Base-by-base conservation (phyloP, 2,888 invertebrate genomes). In the Andrena marginata region DNA sequence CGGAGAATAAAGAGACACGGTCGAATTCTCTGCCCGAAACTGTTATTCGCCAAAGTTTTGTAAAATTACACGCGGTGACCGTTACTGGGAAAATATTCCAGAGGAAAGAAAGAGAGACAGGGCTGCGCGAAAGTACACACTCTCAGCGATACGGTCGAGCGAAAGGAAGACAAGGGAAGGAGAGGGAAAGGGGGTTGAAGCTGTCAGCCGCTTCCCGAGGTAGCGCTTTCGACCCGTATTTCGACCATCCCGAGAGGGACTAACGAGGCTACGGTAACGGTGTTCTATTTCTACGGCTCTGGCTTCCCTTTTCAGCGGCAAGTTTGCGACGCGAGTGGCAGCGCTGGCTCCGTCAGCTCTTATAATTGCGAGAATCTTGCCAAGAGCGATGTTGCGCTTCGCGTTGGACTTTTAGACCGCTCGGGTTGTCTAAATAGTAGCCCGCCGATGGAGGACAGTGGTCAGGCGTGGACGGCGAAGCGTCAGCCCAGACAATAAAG, bases 211-310 rank as follows among this genome's bases (percentile, higher is more conserved):
- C 42, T 83, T 74, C 71, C 42, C 48, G 48, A 42, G 13, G 63
- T n/a, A 71, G 64, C 59, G 73, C 67, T 71, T 64, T 49, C 77
- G 64, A 35, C 56, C 64, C 71, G 26, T 64, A 62, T 63, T 77
- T 77, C 64, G 33, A 54, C 63, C 70, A 77, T 77, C 72, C 1
- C 23, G 64, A 48, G 77, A 59, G 59, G 59, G 33, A 64, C 71
- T 77, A 71, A 77, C 77, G 64, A 77, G 48, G 59, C 71, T 71
- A 71, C 49, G 54, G 31, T 56, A n/a, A 60, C 70, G 23, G 48
- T 49, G 64, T 64, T 64, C 76, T 59, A n/a, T 77, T 64, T 64
- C 71, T 13, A 64, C 71, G 29, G 42, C 26, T 49, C 20, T 16
- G 20, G 3, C 2, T 13, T 20, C 26, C 31, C 20, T n/a, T 33